Evolutionary conservation across 2,113 vertebrate species (phyloP), one percentile per base, ranked within the genome.

Genomic region (Hiodon tergisus): DNA sequence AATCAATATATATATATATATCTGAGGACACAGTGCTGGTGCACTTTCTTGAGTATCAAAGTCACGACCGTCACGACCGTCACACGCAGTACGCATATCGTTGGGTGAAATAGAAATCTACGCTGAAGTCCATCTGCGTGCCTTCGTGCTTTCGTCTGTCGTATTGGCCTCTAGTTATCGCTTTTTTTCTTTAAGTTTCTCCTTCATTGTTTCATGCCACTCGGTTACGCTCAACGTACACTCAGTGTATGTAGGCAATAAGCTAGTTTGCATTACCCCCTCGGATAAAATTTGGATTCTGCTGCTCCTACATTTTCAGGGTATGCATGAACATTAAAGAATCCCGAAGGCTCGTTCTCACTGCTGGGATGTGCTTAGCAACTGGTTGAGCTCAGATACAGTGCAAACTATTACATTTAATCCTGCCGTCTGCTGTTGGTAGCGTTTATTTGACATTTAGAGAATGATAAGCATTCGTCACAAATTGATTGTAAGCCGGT

Each of bases 101-200:
- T n/a, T 69, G 68, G 5, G 2, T n/a, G 4, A 69, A 53, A 53
- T 69, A n/a, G 3, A 69, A 53, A 2, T 31, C 31, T 31, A 31
- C 31, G 31, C 31, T 31, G 31, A 31, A 31, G 31, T 31, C 31
- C 31, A 31, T 31, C 0, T 31, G 31, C 31, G 31, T 31, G 31
- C 31, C 31, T 3, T 61, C 48, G 14, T 11, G 50, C 16, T 7
- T 51, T 14, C 16, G n/a, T 50, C 13, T 48, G 14, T 59, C 71
- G 6, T 53, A 8, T 71, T 55, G 9, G 16, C 7, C 58, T 54
- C 67, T 54, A 8, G 58, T 65, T 76, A 63, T 72, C 71, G 61
- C 59, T 47, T 54, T 63, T 76, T 70, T 51, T 57, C 51, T 47
- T 65, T 13, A 46, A 17, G 48, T 16, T 11, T 46, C 46, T 47